Percentiles rank a stretch among this genome's conserved stretches.
Conservation (phyloP, 1,140 invertebrate species). For the Heliconius himera region DNA sequence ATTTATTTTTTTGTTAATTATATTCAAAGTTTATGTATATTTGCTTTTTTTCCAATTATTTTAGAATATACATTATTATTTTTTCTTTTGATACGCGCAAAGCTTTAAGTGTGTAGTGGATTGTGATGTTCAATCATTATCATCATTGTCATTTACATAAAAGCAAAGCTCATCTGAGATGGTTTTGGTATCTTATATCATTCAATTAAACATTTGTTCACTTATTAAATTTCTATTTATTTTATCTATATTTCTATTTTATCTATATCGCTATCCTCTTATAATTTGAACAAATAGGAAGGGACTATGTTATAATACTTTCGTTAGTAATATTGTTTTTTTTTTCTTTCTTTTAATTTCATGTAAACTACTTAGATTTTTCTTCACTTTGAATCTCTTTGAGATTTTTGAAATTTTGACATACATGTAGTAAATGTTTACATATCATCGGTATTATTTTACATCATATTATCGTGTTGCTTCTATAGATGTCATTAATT, state of each 20-base stretch:
- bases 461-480: conserved; percentile 65
- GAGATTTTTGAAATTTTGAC: conserved; percentile 13
- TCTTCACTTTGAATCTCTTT: not conserved
- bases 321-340: no score
- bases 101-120: not conserved
- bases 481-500: conserved; percentile 32
- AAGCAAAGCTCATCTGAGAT: conserved; percentile 6
- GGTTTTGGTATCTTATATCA: not conserved
- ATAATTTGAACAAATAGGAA: not conserved
- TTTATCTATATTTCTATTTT: not conserved
- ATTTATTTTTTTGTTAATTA: not conserved
- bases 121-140: not conserved
- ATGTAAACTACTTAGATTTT: not conserved
- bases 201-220: not conserved
- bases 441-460: conserved; percentile 77
- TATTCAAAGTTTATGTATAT: conserved; percentile 6
- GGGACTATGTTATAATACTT: not conserved
- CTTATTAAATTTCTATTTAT: not conserved
- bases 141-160: conserved; percentile 7
- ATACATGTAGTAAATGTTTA: conserved; percentile 56
- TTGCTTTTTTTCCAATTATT: not conserved
- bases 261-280: not conserved
- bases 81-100: not conserved
- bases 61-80: not conserved
- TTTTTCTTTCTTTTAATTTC: not conserved